Evolutionary conservation across 1,140 invertebrate species (phyloP).

Genomic region (Zaprionus nigranus): DNA sequence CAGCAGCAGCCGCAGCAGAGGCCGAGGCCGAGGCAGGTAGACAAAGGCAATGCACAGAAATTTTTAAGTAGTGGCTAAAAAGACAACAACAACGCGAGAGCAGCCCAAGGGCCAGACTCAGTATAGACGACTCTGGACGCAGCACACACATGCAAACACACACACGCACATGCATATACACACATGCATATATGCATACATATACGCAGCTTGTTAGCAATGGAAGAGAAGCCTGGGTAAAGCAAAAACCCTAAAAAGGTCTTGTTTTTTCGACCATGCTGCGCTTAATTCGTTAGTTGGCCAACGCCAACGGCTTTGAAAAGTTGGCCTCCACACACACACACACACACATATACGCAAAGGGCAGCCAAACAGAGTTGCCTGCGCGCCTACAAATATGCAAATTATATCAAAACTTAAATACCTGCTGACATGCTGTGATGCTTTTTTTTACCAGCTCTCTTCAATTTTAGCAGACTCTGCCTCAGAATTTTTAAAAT

Average conservation of each 20-base stretch:
- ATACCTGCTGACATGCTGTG: constrained; percentile 69
- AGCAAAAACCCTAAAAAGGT: constrained; percentile 39
- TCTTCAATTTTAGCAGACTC: constrained; percentile 40
- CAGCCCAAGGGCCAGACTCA: constrained; percentile 28
- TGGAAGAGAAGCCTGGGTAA: constrained; percentile 50
- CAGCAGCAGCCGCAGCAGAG: not conserved
- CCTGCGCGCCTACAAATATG: constrained; percentile 65
- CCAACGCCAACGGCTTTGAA: constrained; percentile 62
- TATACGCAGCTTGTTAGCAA: constrained; percentile 67
- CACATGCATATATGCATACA: not conserved
- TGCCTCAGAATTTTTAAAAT: constrained; percentile 15
- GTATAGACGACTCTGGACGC: constrained; percentile 21
- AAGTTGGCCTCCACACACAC: constrained; percentile 56
- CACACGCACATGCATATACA: not conserved
- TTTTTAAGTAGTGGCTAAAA: constrained; percentile 39
- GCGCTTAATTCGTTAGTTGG: constrained; percentile 62
- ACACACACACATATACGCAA: constrained; percentile 4
- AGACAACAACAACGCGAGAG: constrained; percentile 23
- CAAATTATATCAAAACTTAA: constrained; percentile 71
- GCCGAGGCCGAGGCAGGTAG: constrained; percentile 9
- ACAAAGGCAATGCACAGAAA: constrained; percentile 25
- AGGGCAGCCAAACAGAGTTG: constrained; percentile 37
- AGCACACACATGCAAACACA: not conserved
- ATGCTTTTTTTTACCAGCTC: constrained; percentile 27
- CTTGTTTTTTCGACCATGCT: constrained; percentile 43